Evolutionary conservation across 2,888 invertebrate species (phyloP), one percentile per base, ranked within the genome.

Genomic region (Acheta domesticus): DNA sequence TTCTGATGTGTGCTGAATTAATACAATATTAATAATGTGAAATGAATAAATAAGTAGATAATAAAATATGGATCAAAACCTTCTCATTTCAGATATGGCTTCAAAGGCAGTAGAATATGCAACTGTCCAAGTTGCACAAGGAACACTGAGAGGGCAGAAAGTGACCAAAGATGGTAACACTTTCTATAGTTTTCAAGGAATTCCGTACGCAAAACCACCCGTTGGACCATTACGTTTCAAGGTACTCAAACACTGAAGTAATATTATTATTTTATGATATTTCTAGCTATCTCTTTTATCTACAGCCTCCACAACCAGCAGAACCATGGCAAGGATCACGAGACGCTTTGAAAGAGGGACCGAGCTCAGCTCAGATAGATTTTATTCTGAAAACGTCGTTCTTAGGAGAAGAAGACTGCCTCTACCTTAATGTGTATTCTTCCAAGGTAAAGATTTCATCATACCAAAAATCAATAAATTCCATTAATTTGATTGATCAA

Each of bases 341-440:
- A 23, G 20, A 74, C 36, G 77, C 79, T 36, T 76, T 73, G 23
- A 74, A 50, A 19, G 77, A 50, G 16, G 79, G 77, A 19, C 50
- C 76, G 19, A 12, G 14, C 8, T 80, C 78, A 21, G 48, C 77
- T 48, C 80, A 80, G 16, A 76, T 11, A 4, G 49, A 77, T 50
- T 11, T 74, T 16, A 19, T 78, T n/a, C 49, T 48, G 8, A 16
- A 23, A 2, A 20, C n/a, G 1, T 5, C 14, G 4, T 23, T 76
- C 12, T n/a, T 21, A 2, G 80, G 80, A 3, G 23, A 49, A 21
- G 80, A 80, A 77, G 80, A 80, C 50, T 80, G 80, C 50, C 75
- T 80, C 16, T 73, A 77, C 49, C n/a, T 80, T 2, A 78, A 80
- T 74, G 78, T 80, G n/a, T 80, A 78, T 77, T 74, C 77, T 0